phyloP scores from a whole-genome alignment of 2,888 invertebrate genomes.

The Agelastica alni region DNA sequence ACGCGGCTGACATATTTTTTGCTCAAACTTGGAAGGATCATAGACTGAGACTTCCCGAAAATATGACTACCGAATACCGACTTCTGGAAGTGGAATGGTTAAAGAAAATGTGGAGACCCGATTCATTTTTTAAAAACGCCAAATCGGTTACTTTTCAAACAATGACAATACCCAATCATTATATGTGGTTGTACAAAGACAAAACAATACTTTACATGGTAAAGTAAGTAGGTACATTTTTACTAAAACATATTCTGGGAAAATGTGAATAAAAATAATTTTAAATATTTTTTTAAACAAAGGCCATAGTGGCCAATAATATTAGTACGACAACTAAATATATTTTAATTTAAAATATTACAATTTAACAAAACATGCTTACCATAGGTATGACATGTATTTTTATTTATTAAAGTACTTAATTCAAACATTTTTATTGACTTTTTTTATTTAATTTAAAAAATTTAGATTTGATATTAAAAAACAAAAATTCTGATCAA shows the following conservation, averaged over 20 bases:
- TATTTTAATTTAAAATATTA: too few species aligned
- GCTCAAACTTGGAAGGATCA: slow-evolving; percentile 94
- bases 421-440: too few species aligned
- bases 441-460: too few species aligned
- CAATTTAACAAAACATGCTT: too few species aligned
- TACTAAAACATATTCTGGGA: not conserved
- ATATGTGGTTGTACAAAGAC: slow-evolving; percentile 88
- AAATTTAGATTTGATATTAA: too few species aligned
- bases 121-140: slow-evolving; percentile 92
- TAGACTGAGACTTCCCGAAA: slow-evolving; percentile 81
- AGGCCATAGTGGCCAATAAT: too few species aligned
- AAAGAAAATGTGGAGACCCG: slow-evolving; percentile 92
- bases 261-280: not conserved
- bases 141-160: slow-evolving; percentile 93
- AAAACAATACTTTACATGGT: slow-evolving; percentile 86
- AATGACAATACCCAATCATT: slow-evolving; percentile 94
- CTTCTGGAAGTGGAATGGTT: slow-evolving; percentile 87
- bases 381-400: too few species aligned
- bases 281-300: too few species aligned
- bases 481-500: too few species aligned
- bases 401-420: too few species aligned
- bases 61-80: slow-evolving; percentile 90
- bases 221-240: slow-evolving; percentile 62
- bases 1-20: slow-evolving; percentile 90
- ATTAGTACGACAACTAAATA: too few species aligned